Evolutionary conservation across 2,113 vertebrate genomes (phyloP).

Genomic region (Chloebia gouldiae): DNA sequence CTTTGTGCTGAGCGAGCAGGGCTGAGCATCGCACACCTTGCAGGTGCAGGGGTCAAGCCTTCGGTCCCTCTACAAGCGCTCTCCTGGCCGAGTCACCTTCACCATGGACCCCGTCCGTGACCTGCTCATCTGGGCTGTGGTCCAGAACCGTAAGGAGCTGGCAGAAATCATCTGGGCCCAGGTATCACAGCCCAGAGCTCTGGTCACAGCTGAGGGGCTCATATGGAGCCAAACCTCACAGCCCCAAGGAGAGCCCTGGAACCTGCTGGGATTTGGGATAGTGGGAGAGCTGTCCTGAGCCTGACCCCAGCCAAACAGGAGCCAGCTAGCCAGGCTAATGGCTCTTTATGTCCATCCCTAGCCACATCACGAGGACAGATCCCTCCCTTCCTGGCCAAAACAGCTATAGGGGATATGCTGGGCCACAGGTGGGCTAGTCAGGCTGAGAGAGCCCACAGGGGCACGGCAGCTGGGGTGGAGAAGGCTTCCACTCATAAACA

Average conservation of each 20-base stretch:
- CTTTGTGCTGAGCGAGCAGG: background rate
- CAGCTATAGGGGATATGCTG: background rate
- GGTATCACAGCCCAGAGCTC: constrained; percentile 67
- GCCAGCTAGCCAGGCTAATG: background rate
- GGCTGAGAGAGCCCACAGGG: background rate
- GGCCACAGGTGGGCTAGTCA: background rate
- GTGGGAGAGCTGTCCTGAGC: background rate
- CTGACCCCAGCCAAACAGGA: background rate
- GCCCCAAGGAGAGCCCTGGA: background rate
- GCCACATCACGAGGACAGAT: background rate
- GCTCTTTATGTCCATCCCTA: background rate
- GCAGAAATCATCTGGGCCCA: constrained; percentile 92
- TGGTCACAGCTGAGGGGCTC: background rate
- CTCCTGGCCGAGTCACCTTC: constrained; percentile 47
- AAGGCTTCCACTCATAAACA: background rate
- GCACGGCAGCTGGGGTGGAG: fast-evolving
- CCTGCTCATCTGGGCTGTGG: constrained; percentile 91
- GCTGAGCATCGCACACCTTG: background rate
- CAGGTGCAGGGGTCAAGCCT: constrained; percentile 71
- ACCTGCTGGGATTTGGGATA: background rate
- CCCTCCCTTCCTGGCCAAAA: background rate
- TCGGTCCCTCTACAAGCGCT: constrained; percentile 62
- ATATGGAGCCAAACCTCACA: background rate
- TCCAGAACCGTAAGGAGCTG: constrained; percentile 89
- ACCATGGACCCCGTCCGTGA: constrained; percentile 80